phyloP scores from a whole-genome alignment of 2,797 vertebrate species.

The Hipposideros larvatus region DNA sequence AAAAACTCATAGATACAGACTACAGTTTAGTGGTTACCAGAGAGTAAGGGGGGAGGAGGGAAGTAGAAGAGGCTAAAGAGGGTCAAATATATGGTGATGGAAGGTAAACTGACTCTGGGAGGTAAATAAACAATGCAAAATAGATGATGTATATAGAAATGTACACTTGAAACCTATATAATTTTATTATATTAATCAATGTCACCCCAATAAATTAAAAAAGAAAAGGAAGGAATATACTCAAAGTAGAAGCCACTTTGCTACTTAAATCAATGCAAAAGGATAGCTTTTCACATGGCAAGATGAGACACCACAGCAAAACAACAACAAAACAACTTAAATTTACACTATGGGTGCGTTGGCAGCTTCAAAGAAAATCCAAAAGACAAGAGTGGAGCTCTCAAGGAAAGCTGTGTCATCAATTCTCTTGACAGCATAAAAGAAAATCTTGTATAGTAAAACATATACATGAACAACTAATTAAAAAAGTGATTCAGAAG shows the following conservation, averaged over 20 bases:
- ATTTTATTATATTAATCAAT: too few relatives aligned
- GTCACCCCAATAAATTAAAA: too few relatives aligned
- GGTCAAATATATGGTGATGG: too few relatives aligned
- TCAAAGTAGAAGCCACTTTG: not conserved
- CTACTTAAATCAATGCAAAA: not conserved
- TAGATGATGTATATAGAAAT: too few relatives aligned
- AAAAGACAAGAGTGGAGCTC: not conserved
- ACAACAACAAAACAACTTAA: not conserved
- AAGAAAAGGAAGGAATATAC: not conserved
- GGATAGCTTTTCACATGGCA: not conserved
- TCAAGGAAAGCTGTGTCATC: not conserved
- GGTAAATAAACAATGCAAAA: too few relatives aligned
- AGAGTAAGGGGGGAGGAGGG: too few relatives aligned
- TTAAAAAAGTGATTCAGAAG: conserved; percentile 12
- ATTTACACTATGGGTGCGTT: not conserved
- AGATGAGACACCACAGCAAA: conserved; percentile 21
- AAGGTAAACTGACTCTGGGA: too few relatives aligned
- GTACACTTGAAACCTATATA: too few relatives aligned
- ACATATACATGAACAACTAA: not conserved
- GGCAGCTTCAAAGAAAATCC: conserved; percentile 16
- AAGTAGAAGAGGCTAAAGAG: too few relatives aligned
- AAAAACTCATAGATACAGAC: too few relatives aligned
- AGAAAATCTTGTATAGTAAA: not conserved
- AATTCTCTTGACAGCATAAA: not conserved
- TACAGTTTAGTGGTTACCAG: too few relatives aligned